phyloP scores from a whole-genome alignment of 2,797 vertebrate species.

The Fistularia commersonii region DNA sequence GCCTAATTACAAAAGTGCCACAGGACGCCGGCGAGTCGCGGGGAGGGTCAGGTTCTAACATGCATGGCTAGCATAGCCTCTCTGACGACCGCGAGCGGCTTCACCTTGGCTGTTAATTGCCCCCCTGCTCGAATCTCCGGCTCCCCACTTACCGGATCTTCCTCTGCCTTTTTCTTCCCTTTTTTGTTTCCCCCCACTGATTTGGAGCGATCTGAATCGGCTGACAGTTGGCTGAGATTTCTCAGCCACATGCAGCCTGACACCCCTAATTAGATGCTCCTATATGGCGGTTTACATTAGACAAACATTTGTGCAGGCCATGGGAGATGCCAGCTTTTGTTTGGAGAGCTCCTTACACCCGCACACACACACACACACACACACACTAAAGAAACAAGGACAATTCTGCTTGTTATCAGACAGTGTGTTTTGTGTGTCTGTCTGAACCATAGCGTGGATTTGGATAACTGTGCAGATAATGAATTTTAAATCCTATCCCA shows the following conservation, averaged over 20 bases:
- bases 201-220: slow-evolving; percentile 64
- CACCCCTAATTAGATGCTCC: slow-evolving; percentile 76
- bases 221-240: slow-evolving; percentile 78
- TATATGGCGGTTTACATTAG: slow-evolving; percentile 75
- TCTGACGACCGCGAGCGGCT: slow-evolving; percentile 66
- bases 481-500: slow-evolving; percentile 74
- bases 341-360: slow-evolving; percentile 59
- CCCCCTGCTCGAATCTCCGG: slow-evolving; percentile 51
- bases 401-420: slow-evolving; percentile 70
- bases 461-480: slow-evolving; percentile 72
- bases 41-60: slow-evolving; percentile 60
- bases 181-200: slow-evolving; percentile 57
- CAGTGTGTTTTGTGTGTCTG: slow-evolving; percentile 62
- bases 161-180: slow-evolving; percentile 38
- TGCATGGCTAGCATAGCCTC: slow-evolving; percentile 61
- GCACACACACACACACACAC: slow-evolving; percentile 17
- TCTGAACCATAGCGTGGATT: slow-evolving; percentile 65
- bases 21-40: slow-evolving; percentile 46
- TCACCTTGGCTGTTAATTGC: slow-evolving; percentile 75
- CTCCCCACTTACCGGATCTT: slow-evolving; percentile 52
- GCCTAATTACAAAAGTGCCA: slow-evolving; percentile 69
- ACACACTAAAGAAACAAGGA: slow-evolving; percentile 42
- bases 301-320: slow-evolving; percentile 76
- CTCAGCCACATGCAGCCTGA: slow-evolving; percentile 72
- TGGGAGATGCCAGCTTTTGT: slow-evolving; percentile 76